phyloP scores from a whole-genome alignment of 2,797 vertebrate species.

The Oreochromis mossambicus region DNA sequence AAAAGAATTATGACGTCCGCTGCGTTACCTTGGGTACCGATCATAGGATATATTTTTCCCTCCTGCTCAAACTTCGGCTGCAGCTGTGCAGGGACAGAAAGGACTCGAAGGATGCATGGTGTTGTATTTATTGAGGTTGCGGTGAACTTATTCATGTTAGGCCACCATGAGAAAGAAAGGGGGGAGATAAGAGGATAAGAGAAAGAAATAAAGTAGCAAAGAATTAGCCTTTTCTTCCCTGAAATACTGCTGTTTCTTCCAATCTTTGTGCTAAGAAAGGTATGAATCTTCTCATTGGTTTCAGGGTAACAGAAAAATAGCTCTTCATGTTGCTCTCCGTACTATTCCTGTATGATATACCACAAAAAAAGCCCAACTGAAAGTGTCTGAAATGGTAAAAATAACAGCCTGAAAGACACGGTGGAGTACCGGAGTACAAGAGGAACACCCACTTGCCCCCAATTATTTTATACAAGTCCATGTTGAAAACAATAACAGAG shows the following conservation, averaged over 20 bases:
- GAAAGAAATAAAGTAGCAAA: background rate
- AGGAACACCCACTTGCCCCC: background rate
- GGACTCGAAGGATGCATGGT: background rate
- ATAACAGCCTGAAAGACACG: background rate
- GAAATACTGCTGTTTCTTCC: background rate
- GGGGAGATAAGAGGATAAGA: background rate
- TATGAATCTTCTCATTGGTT: background rate
- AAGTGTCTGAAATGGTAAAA: background rate
- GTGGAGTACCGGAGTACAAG: background rate
- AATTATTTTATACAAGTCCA: background rate
- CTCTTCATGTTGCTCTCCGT: accelerated
- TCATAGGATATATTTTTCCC: background rate
- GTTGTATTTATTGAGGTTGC: background rate
- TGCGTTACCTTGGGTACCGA: background rate
- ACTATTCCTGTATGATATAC: background rate
- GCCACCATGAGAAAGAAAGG: background rate
- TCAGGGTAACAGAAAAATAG: background rate
- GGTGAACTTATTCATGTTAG: background rate
- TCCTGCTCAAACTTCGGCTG: background rate
- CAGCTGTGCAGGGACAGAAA: background rate
- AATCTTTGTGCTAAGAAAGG: background rate
- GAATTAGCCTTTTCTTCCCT: background rate
- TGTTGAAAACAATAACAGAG: background rate
- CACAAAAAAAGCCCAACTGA: background rate
- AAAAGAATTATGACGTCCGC: background rate